Evolutionary conservation across 2,888 invertebrate species (phyloP).

Genomic region (Unio pictorum): DNA sequence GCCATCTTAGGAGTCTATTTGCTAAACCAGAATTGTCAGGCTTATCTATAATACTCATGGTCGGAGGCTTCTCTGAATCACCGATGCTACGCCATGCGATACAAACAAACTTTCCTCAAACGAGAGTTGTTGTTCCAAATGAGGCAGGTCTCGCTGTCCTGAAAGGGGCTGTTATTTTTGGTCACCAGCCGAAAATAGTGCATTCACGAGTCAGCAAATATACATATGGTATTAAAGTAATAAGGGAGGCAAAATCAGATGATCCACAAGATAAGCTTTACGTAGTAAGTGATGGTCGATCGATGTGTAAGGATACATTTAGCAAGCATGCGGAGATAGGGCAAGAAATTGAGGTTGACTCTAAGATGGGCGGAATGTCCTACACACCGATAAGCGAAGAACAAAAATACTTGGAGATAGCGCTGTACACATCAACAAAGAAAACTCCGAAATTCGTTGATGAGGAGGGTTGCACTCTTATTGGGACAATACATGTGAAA

Average conservation of each 20-base stretch:
- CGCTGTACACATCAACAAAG: conserved; percentile 18
- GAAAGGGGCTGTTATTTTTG: conserved; percentile 31
- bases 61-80: conserved; percentile 31
- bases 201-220: conserved; percentile 16
- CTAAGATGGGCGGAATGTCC: neutral
- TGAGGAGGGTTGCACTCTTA: conserved; percentile 10
- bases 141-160: conserved; percentile 24
- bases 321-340: conserved; percentile 16
- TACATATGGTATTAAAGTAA: conserved; percentile 19
- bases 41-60: conserved; percentile 20
- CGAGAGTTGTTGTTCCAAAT: conserved; percentile 18
- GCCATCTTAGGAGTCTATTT: conserved; percentile 10
- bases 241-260: neutral
- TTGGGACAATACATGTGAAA: conserved; percentile 16
- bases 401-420: neutral
- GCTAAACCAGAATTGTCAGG: conserved; percentile 4
- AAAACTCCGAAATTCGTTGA: conserved; percentile 17
- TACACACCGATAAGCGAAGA: neutral
- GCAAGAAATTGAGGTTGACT: conserved; percentile 6
- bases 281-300: conserved; percentile 1
- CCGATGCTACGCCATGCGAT: conserved; percentile 17
- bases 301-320: conserved; percentile 8
- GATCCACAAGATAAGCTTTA: conserved; percentile 7
- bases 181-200: conserved; percentile 17
- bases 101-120: conserved; percentile 8